Conservation (phyloP, 2,113 vertebrate genomes). For the Propithecus coquereli region DNA sequence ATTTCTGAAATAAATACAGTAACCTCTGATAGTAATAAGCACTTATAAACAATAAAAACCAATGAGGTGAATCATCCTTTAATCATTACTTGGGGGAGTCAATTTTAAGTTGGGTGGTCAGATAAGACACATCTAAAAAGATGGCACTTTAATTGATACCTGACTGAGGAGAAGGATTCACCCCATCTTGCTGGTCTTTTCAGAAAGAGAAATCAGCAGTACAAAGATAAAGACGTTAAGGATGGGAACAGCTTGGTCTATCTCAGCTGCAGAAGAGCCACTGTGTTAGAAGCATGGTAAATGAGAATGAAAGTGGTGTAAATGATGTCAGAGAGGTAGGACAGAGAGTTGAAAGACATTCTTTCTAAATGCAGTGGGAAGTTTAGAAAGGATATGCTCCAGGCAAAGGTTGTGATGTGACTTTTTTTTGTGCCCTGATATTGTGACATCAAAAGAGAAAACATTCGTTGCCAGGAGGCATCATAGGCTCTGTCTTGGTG, state of each 20-base stretch:
- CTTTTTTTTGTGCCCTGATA: not conserved
- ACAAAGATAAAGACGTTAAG: not conserved
- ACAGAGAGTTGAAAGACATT: not conserved
- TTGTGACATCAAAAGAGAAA: not conserved
- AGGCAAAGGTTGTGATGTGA: not conserved
- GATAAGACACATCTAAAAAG: not conserved
- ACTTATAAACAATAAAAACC: not conserved
- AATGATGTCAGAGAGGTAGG: not conserved
- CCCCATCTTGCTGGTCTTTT: not conserved
- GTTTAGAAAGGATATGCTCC: not conserved
- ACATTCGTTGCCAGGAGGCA: not conserved
- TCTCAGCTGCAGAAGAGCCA: not conserved
- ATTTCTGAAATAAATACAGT: not conserved
- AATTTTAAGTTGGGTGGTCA: not conserved
- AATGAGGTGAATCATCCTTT: not conserved
- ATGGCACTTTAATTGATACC: not conserved
- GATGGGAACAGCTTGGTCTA: not conserved
- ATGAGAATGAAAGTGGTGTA: not conserved
- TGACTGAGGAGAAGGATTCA: not conserved
- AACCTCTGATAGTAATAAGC: not conserved
- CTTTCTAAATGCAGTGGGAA: not conserved
- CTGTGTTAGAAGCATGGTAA: no score
- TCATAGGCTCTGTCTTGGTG: not conserved
- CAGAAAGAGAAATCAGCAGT: not conserved
- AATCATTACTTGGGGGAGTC: not conserved